Conservation (phyloP, 1,140 invertebrate species). For the Physella acuta region DNA sequence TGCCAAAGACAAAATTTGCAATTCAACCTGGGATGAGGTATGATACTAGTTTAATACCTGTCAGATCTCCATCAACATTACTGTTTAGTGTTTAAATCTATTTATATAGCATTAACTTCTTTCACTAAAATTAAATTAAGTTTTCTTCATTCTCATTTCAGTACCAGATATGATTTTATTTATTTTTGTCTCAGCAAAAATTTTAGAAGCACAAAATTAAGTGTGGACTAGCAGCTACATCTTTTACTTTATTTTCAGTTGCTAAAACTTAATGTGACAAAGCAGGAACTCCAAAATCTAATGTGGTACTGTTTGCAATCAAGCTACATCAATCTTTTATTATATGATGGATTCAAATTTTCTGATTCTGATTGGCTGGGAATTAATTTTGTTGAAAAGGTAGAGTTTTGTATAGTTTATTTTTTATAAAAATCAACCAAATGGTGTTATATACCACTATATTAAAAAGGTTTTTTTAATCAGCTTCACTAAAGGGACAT, state of each 20-base stretch:
- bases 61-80: too few relatives aligned
- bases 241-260: constrained; percentile 7
- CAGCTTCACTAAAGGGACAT: too few relatives aligned
- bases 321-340: constrained; percentile 53
- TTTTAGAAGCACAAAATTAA: neutral
- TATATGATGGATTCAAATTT: constrained; percentile 58
- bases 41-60: constrained; percentile 1
- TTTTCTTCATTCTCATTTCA: too few relatives aligned
- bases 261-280: neutral
- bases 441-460: too few relatives aligned
- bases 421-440: too few relatives aligned
- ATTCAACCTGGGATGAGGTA: constrained; percentile 41
- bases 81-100: too few relatives aligned
- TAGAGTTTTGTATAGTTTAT: too few relatives aligned
- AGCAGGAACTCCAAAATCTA: constrained; percentile 18
- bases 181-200: neutral
- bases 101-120: too few relatives aligned
- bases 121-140: too few relatives aligned
- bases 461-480: too few relatives aligned
- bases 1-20: constrained; percentile 41
- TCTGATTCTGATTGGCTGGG: constrained; percentile 48
- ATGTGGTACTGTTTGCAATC: constrained; percentile 57
- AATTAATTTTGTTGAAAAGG: constrained; percentile 56
- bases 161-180: neutral
- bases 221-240: neutral